Evolutionary conservation across 1,140 invertebrate genomes (phyloP).

Genomic region (Drosophila truncata): DNA sequence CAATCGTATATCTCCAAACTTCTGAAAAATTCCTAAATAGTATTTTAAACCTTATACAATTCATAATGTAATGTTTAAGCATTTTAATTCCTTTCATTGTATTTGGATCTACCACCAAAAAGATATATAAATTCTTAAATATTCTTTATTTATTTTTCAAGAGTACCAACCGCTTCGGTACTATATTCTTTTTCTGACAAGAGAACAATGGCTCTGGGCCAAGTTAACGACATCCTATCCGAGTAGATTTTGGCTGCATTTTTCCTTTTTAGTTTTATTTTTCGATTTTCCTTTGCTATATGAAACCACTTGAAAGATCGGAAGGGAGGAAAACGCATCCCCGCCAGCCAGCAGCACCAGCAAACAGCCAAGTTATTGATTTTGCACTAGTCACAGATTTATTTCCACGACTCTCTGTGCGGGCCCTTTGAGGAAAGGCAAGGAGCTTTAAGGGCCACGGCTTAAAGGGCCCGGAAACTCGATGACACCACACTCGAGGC

Average conservation of each 20-base stretch:
- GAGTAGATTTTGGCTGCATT: slow-evolving; percentile 35
- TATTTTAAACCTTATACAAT: no score
- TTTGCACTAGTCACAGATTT: slow-evolving; percentile 75
- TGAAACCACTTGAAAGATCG: slow-evolving; percentile 68
- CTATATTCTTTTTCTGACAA: slow-evolving; percentile 1
- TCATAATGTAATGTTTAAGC: not conserved
- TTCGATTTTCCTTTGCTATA: slow-evolving; percentile 42
- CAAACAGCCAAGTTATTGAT: slow-evolving; percentile 63
- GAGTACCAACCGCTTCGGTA: slow-evolving; percentile 15
- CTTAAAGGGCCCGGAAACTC: slow-evolving; percentile 49
- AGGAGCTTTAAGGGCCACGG: slow-evolving; percentile 22
- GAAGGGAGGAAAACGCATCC: slow-evolving; percentile 21
- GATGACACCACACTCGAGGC: slow-evolving; percentile 41
- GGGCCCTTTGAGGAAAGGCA: slow-evolving; percentile 9
- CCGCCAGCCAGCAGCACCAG: slow-evolving; percentile 8
- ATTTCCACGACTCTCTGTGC: slow-evolving; percentile 37
- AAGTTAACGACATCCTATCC: slow-evolving; percentile 36
- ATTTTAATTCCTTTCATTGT: not conserved
- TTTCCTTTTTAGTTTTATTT: slow-evolving; percentile 35
- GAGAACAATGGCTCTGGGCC: slow-evolving; percentile 46
- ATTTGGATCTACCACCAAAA: no score
- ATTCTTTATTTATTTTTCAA: slow-evolving; percentile 8
- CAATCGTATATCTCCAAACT: not conserved
- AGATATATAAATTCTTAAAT: no score
- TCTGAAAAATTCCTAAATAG: not conserved